phyloP scores from a whole-genome alignment of 2,888 invertebrate genomes.

The Halictus quadricinctus region DNA sequence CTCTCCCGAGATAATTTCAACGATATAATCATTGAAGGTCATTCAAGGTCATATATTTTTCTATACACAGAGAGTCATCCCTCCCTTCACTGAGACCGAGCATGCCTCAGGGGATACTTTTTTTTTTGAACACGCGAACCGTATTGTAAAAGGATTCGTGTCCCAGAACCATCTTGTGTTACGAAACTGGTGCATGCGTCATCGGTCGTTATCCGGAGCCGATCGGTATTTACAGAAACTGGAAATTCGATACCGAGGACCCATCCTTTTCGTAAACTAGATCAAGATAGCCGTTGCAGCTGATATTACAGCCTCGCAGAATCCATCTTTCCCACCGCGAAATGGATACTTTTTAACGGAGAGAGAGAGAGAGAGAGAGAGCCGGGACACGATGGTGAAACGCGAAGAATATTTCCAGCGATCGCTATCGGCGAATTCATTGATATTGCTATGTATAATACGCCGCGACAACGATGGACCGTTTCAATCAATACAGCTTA shows the following conservation, averaged over 20 bases:
- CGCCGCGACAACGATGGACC: neutral
- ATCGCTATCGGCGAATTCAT: constrained; percentile 21
- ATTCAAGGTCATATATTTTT: too few species aligned
- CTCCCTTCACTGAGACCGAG: neutral
- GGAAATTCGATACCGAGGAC: neutral
- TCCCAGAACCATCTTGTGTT: neutral
- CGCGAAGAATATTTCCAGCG: constrained; percentile 28
- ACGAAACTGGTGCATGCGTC: neutral
- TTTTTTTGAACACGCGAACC: neutral
- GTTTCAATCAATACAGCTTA: neutral
- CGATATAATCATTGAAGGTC: too few species aligned
- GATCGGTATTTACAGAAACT: neutral
- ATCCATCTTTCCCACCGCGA: constrained; percentile 9
- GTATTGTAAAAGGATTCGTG: neutral
- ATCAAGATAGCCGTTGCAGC: neutral
- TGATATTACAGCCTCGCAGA: constrained; percentile 12
- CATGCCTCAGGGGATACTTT: neutral
- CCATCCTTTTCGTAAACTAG: neutral
- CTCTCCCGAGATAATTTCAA: too few species aligned
- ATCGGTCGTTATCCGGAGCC: neutral
- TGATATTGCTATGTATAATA: neutral
- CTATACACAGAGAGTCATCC: neutral
- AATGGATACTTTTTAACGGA: constrained; percentile 45
- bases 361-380: neutral
- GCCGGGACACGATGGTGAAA: neutral